Evolutionary conservation across 2,888 invertebrate genomes (phyloP), one percentile per base, ranked within the genome.

Genomic region (Bedellia somnulentella): DNA sequence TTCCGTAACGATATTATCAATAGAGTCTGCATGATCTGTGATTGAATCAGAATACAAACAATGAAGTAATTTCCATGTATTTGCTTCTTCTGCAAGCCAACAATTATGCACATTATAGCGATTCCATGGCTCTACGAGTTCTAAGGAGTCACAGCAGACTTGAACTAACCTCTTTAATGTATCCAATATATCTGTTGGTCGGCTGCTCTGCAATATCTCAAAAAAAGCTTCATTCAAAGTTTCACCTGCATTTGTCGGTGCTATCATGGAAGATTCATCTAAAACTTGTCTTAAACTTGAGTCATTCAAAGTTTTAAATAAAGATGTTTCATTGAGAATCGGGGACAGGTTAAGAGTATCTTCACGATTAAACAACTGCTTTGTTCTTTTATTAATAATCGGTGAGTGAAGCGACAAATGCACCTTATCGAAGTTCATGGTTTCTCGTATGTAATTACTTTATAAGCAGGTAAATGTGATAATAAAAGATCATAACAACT

Each of bases 31-130:
- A 33, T 75, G 77, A n/a, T 78, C 77, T 8, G 79, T 44, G 27
- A 89, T 64, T 15, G 93, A 82, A 62, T 95, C 93, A 40, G 87
- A 82, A 60, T 89, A 93, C 9, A 96, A 63, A 37, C 87, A 87
- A 44, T 85, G 82, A 4, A 95, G 51, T 14, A 96, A 75, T 42
- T 89, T 82, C 95, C 95, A 96, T 1, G 91, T 93, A 47, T 91
- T 89, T 17, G 88, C 81, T 55, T 96, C 96, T 45, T 87, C 85
- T 37, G 87, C 85, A 21, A 95, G 48, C 82, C 83, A 85, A 39
- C 63, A 51, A 27, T 70, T 76, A 32, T 73, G 62, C 11, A 52
- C 49, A 37, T 61, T 79, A 44, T 66, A 79, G 50, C 62, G 46
- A 57, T 70, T 56, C 77, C 75, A 76, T 6, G 76, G 66, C 35